Conservation (phyloP, 2,113 vertebrate genomes). For the Urocolius indicus region DNA sequence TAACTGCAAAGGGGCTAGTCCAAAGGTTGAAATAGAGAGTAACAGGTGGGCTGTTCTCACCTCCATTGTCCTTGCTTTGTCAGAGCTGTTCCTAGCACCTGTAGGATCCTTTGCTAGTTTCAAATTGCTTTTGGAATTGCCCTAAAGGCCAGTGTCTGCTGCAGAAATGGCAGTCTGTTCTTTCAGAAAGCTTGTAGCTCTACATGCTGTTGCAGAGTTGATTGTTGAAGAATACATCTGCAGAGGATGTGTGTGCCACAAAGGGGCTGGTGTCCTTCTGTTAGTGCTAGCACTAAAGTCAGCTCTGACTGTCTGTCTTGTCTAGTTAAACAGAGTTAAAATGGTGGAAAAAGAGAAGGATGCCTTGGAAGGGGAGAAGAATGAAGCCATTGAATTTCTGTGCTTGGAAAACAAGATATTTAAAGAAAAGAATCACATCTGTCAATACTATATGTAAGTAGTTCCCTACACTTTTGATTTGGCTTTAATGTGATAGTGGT, state of each 20-base stretch:
- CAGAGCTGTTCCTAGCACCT: background rate
- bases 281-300: background rate
- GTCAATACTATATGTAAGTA: constrained; percentile 93
- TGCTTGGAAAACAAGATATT: constrained; percentile 91
- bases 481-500: background rate
- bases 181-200: background rate
- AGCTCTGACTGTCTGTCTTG: background rate
- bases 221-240: background rate
- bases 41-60: background rate
- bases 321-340: constrained; percentile 94
- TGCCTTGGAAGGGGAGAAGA: constrained; percentile 92
- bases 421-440: constrained; percentile 88
- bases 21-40: background rate
- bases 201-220: background rate
- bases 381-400: constrained; percentile 93
- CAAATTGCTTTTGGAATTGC: background rate
- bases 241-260: accelerated
- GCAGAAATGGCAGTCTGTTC: background rate
- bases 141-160: background rate
- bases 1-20: background rate
- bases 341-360: constrained; percentile 97
- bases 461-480: background rate
- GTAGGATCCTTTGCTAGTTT: background rate
- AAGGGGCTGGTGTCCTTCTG: background rate
- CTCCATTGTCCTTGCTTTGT: background rate